phyloP scores from a whole-genome alignment of 1,140 invertebrate species.

The Charaxes varanes region DNA sequence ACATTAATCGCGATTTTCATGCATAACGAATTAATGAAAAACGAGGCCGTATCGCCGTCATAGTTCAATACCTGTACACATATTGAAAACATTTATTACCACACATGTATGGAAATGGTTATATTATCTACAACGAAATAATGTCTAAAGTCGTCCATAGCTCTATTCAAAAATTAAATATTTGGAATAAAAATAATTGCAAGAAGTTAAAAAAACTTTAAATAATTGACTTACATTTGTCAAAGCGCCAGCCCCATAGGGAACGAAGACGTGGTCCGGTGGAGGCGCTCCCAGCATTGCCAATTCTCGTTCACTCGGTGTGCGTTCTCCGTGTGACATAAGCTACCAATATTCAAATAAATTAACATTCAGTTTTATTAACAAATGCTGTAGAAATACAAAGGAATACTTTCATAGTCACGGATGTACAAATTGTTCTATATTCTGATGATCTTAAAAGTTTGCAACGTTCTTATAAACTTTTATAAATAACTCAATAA shows the following conservation, averaged over 20 bases:
- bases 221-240: slow-evolving; percentile 76
- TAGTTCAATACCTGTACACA: neutral
- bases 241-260: slow-evolving; percentile 69
- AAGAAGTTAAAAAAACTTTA: no score
- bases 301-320: slow-evolving; percentile 63
- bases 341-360: slow-evolving; percentile 38
- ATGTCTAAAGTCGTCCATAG: no score
- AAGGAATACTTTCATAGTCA: no score
- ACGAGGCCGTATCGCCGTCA: neutral
- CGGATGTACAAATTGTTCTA: no score
- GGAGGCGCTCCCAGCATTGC: slow-evolving; percentile 61
- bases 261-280: slow-evolving; percentile 65
- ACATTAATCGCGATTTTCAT: slow-evolving; percentile 30
- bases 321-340: slow-evolving; percentile 75
- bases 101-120: no score
- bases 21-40: slow-evolving; percentile 17
- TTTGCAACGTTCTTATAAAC: no score
- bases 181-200: slow-evolving; percentile 1
- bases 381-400: no score
- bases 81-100: neutral
- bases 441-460: no score
- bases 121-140: no score
- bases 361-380: neutral
- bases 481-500: no score
- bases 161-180: no score